These are phyloP conservation scores for Siderastrea radians DNA, from an alignment of 92 coral and sea anemone species.

Conservation along the genomic window DNA sequence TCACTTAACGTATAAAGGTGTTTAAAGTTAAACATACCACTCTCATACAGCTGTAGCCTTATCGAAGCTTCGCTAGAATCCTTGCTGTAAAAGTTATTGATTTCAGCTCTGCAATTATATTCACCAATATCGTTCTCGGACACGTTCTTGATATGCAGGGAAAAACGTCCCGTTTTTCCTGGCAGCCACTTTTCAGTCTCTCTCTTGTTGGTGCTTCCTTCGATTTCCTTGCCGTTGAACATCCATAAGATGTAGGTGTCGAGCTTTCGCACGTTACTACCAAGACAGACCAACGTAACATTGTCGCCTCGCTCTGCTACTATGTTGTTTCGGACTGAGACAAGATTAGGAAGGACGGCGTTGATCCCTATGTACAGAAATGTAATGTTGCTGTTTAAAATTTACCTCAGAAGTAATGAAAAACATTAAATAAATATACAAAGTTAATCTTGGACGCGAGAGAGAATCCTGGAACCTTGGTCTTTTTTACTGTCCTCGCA, in stretches of 20 bases:
- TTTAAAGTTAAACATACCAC: neutral
- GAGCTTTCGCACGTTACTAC: fast-evolving
- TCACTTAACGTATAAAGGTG: too few relatives aligned
- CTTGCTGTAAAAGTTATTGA: too few relatives aligned
- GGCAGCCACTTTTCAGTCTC: neutral
- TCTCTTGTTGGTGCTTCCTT: neutral
- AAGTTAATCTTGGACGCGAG: neutral
- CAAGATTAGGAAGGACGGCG: neutral
- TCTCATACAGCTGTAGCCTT: neutral
- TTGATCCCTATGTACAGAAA: neutral
- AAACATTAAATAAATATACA: neutral
- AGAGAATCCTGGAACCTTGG: neutral
- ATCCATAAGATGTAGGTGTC: neutral
- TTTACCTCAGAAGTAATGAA: neutral
- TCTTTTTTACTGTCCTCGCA: too few relatives aligned
- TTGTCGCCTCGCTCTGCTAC: slow-evolving; percentile 8
- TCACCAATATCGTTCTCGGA: slow-evolving; percentile 32
- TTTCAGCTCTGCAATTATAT: neutral
- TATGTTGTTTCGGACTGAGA: neutral
- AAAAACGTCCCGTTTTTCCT: neutral
- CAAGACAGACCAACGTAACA: slow-evolving; percentile 8
- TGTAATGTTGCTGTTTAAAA: neutral
- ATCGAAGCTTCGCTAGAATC: neutral
- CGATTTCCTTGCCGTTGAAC: slow-evolving; percentile 3
- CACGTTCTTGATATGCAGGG: slow-evolving; percentile 13